Conservation (phyloP, 1,140 invertebrate genomes). For the Drosophila parvula region DNA sequence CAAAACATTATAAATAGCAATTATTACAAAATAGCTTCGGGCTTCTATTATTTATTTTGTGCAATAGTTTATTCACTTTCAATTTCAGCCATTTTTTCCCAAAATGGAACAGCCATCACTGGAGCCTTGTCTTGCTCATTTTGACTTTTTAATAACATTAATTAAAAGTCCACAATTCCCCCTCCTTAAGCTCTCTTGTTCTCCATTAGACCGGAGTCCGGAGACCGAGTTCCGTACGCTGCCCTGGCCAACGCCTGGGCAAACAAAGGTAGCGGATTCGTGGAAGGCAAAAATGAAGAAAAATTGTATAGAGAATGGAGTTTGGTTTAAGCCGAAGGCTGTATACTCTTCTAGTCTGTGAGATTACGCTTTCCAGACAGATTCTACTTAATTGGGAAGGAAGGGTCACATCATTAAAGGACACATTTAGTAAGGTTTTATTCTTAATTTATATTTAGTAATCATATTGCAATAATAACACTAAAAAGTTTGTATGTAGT, state of each 20-base stretch:
- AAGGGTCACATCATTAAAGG: too few species aligned
- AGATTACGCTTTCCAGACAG: too few species aligned
- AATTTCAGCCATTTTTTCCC: background rate
- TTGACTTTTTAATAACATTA: slow-evolving; percentile 67
- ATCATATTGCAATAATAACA: too few species aligned
- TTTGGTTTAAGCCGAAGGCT: background rate
- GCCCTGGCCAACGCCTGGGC: background rate
- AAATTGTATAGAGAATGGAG: slow-evolving; percentile 1
- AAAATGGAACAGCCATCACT: slow-evolving; percentile 5
- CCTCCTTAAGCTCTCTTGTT: background rate
- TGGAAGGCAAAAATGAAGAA: slow-evolving; percentile 26
- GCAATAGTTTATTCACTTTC: slow-evolving; percentile 7
- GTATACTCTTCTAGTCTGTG: background rate
- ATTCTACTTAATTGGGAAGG: too few species aligned
- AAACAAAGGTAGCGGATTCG: slow-evolving; percentile 59
- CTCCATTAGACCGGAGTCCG: background rate
- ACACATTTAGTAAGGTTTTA: too few species aligned
- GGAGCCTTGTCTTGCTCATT: slow-evolving; percentile 43
- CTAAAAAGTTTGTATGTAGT: too few species aligned
- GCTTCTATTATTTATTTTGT: background rate
- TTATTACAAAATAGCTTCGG: background rate
- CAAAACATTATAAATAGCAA: too few species aligned
- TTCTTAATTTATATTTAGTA: too few species aligned
- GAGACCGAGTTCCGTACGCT: background rate
- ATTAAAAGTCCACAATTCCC: slow-evolving; percentile 52